Evolutionary conservation across 2,888 invertebrate genomes (phyloP).

Genomic region (Meteorus colon): DNA sequence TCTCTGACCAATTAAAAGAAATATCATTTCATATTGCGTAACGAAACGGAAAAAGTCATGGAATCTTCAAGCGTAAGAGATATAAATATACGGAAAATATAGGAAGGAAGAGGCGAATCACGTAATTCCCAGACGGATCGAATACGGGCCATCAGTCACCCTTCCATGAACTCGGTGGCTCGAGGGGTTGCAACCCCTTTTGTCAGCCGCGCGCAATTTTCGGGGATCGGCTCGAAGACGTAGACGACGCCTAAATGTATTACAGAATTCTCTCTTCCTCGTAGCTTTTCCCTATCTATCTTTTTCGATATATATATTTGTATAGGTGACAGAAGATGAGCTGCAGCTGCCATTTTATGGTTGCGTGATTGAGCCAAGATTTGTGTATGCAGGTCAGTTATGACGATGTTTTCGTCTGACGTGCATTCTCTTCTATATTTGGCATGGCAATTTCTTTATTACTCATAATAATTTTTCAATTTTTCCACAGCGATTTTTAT

Average conservation of each 20-base stretch:
- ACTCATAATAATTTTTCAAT: not conserved
- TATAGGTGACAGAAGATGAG: conserved; percentile 46
- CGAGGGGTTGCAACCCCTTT: conserved; percentile 51
- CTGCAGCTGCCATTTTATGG: conserved; percentile 46
- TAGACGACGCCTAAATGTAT: conserved; percentile 15
- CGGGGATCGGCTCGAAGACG: conserved; percentile 37
- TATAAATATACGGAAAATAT: conserved; percentile 24
- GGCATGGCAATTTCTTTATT: not conserved
- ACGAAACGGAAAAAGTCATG: conserved; percentile 31
- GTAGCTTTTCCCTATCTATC: not conserved
- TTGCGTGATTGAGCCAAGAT: conserved; percentile 52
- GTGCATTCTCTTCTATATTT: not conserved
- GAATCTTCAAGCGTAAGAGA: conserved; percentile 20
- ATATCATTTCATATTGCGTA: not conserved
- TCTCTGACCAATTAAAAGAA: not conserved
- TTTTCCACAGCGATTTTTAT: too few relatives aligned
- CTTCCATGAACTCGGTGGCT: conserved; percentile 42
- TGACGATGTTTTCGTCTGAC: conserved; percentile 30
- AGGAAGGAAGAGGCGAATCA: conserved; percentile 32
- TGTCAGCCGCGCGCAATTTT: conserved; percentile 38
- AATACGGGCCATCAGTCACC: conserved; percentile 46
- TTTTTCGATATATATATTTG: conserved; percentile 16
- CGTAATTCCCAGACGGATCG: conserved; percentile 38
- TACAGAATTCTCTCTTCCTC: conserved; percentile 3
- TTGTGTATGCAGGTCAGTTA: conserved; percentile 59